A percentile compares a stretch with the other conserved stretches of the same genome.
Conservation (phyloP, 2,797 vertebrate genomes). For the Danio aesculapii region DNA sequence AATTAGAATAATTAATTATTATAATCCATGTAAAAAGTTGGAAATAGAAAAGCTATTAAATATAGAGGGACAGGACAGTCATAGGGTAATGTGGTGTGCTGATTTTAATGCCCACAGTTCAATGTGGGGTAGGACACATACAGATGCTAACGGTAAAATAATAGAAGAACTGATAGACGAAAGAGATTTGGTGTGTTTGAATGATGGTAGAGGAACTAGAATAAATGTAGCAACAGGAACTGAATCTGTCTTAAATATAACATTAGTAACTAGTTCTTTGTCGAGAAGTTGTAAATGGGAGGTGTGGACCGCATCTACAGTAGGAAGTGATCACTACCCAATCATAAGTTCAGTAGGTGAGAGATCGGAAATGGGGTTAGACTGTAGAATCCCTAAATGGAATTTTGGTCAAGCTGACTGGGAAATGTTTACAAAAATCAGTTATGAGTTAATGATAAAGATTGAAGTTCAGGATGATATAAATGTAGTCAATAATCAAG, state of each 20-base stretch:
- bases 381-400: background rate
- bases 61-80: too few relatives aligned
- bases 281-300: background rate
- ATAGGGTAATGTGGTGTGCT: too few relatives aligned
- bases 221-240: background rate
- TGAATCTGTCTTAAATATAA: too few relatives aligned
- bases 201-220: background rate
- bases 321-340: too few relatives aligned
- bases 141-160: background rate
- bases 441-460: background rate
- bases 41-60: too few relatives aligned
- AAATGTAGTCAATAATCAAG: too few relatives aligned
- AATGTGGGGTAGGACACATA: background rate
- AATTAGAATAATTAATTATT: background rate
- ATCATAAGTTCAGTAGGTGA: too few relatives aligned
- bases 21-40: slow-evolving; percentile 2
- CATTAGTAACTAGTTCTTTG: background rate
- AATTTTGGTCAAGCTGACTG: background rate
- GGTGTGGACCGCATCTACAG: too few relatives aligned
- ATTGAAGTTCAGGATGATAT: background rate
- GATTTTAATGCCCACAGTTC: too few relatives aligned
- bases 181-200: background rate
- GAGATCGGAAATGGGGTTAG: too few relatives aligned
- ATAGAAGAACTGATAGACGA: background rate
- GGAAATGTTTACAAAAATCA: background rate